These are phyloP conservation scores for Butorides virescens DNA, from an alignment of 2,113 vertebrate genomes.

Conservation along the genomic window DNA sequence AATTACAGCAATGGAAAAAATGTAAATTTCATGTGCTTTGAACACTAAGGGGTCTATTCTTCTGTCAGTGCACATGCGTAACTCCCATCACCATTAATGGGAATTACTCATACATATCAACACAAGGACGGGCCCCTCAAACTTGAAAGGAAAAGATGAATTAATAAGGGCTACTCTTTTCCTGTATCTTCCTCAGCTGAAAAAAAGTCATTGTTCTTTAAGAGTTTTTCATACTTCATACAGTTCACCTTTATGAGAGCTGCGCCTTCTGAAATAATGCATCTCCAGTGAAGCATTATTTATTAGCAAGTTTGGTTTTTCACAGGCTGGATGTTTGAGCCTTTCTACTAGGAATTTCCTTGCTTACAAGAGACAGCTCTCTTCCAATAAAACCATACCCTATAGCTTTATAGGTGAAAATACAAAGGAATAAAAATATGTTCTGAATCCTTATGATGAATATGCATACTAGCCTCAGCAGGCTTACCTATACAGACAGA, in stretches of 20 bases:
- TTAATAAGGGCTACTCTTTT: constrained; percentile 68
- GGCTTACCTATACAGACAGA: background rate
- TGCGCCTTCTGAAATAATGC: constrained; percentile 57
- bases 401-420: constrained; percentile 10
- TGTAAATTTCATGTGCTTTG: constrained; percentile 80
- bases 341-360: constrained; percentile 30
- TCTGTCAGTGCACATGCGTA: constrained; percentile 76
- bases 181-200: constrained; percentile 67
- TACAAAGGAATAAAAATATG: background rate
- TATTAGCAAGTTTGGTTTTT: constrained; percentile 64
- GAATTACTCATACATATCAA: constrained; percentile 81
- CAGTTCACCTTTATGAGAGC: constrained; percentile 62
- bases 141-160: constrained; percentile 68
- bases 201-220: constrained; percentile 71
- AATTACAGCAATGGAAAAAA: constrained; percentile 82
- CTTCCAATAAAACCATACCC: constrained; percentile 43
- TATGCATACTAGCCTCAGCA: background rate
- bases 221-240: constrained; percentile 69
- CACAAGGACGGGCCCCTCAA: constrained; percentile 63
- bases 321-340: constrained; percentile 29
- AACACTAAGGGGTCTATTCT: constrained; percentile 79
- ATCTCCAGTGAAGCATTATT: constrained; percentile 59
- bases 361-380: constrained; percentile 24
- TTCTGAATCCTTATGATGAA: constrained; percentile 1
- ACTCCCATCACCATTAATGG: constrained; percentile 77